Evolutionary conservation across 2,113 vertebrate species (phyloP).

Genomic region (Lipophrys pholis): DNA sequence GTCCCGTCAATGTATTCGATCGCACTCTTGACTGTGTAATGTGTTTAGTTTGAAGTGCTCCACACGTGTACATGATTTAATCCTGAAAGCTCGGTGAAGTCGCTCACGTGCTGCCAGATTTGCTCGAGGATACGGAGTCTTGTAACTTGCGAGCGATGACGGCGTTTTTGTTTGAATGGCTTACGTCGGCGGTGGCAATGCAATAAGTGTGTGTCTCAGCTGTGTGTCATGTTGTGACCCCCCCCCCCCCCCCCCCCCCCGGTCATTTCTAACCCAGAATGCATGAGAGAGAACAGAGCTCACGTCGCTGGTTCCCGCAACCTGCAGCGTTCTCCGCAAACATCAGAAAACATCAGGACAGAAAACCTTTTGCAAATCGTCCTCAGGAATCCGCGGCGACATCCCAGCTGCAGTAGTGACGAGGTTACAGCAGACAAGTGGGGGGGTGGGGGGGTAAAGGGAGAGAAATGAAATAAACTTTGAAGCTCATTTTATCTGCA

Average conservation of each 20-base stretch:
- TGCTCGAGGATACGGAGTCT: background rate
- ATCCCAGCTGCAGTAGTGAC: too few relatives aligned
- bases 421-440: too few relatives aligned
- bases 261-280: background rate
- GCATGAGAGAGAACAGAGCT: background rate
- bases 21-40: background rate
- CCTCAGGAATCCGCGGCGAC: too few relatives aligned
- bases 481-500: too few relatives aligned
- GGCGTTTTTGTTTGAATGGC: background rate
- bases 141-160: background rate
- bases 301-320: too few relatives aligned
- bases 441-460: too few relatives aligned
- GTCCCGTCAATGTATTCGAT: background rate
- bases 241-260: background rate
- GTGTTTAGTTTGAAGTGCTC: background rate
- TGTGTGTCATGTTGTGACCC: slow-evolving; percentile 2
- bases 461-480: too few relatives aligned
- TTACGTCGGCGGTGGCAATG: background rate
- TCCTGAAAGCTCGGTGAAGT: too few relatives aligned
- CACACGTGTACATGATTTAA: background rate
- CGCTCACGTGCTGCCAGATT: background rate
- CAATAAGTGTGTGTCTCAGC: slow-evolving; percentile 5
- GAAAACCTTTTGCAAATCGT: too few relatives aligned
- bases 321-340: too few relatives aligned
- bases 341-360: too few relatives aligned